A percentile compares a stretch with the other conserved stretches of the same genome.
Evolutionary conservation across 2,797 vertebrate species (phyloP).

Genomic region (Simalia tracyae): DNA sequence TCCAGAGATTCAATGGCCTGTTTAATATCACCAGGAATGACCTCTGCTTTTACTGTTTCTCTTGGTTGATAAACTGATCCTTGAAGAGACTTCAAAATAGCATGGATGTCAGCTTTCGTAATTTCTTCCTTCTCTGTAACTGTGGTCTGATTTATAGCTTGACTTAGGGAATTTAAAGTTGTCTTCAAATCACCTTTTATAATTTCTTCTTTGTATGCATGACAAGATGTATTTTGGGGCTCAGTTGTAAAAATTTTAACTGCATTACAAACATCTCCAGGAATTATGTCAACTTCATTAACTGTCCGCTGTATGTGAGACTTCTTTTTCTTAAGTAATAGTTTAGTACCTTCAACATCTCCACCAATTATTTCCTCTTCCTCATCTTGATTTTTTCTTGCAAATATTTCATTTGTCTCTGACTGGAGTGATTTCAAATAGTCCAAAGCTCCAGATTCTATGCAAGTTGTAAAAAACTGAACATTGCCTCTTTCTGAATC

Average conservation of each 20-base stretch:
- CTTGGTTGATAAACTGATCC: conserved; percentile 76
- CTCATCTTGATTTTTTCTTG: conserved; percentile 56
- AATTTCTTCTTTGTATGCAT: conserved; percentile 82
- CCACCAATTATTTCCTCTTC: conserved; percentile 78
- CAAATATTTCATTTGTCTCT: conserved; percentile 71
- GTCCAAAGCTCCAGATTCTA: conserved; percentile 88
- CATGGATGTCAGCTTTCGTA: conserved; percentile 82
- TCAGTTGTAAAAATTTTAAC: conserved; percentile 86
- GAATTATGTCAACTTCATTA: conserved; percentile 84
- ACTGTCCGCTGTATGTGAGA: conserved; percentile 81
- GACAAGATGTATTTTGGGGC: conserved; percentile 66
- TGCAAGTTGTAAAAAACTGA: conserved; percentile 90
- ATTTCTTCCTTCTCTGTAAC: conserved; percentile 84
- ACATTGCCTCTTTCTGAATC: conserved; percentile 90
- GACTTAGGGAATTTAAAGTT: conserved; percentile 80
- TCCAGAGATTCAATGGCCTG: conserved; percentile 84
- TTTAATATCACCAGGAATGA: conserved; percentile 82
- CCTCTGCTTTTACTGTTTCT: conserved; percentile 81
- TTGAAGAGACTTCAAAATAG: conserved; percentile 80
- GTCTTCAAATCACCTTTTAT: conserved; percentile 85
- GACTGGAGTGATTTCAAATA: conserved; percentile 85
- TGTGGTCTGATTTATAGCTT: conserved; percentile 80
- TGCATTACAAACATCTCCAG: conserved; percentile 84
- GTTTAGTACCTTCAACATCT: conserved; percentile 84
- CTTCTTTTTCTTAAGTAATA: conserved; percentile 77